Percentiles rank a stretch among this genome's conserved stretches.
Evolutionary conservation across 1,140 invertebrate species (phyloP).

Genomic region (Brachionus rotundiformis): DNA sequence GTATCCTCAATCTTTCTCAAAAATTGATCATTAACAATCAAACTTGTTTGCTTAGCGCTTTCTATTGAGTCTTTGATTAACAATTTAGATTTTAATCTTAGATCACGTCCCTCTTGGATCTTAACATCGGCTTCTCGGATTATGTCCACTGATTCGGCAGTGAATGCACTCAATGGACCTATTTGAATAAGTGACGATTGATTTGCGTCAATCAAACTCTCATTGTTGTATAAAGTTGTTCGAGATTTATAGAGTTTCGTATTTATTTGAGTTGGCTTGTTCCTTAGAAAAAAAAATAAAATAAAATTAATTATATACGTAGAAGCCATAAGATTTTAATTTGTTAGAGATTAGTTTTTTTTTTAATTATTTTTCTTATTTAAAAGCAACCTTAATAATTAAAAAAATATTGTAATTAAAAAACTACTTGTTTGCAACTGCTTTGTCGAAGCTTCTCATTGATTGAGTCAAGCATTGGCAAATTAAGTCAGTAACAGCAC

Average conservation of each 20-base stretch:
- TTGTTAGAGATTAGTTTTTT: slow-evolving; percentile 15
- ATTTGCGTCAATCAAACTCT: slow-evolving; percentile 54
- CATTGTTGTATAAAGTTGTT: slow-evolving; percentile 50
- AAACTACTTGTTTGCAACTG: slow-evolving; percentile 6
- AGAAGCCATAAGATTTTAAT: background rate
- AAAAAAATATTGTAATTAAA: background rate
- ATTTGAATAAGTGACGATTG: slow-evolving; percentile 53
- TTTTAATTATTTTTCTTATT: background rate
- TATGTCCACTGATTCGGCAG: slow-evolving; percentile 59
- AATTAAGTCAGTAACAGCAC: slow-evolving; percentile 61
- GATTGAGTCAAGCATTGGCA: slow-evolving; percentile 53
- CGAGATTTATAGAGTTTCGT: slow-evolving; percentile 53
- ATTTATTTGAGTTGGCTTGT: background rate
- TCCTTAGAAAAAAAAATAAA: background rate
- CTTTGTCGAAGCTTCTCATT: slow-evolving; percentile 44
- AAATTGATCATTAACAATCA: slow-evolving; percentile 33
- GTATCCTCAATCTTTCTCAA: slow-evolving; percentile 46
- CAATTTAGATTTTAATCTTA: slow-evolving; percentile 8
- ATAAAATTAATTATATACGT: background rate
- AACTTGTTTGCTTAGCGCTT: slow-evolving; percentile 8
- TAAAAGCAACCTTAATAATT: slow-evolving; percentile 4
- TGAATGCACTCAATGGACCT: slow-evolving; percentile 61
- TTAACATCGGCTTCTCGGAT: slow-evolving; percentile 59
- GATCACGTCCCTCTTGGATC: slow-evolving; percentile 24
- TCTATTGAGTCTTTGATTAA: slow-evolving; percentile 43